Evolutionary conservation across 2,797 vertebrate genomes (phyloP).

Genomic region (Scleropages formosus): DNA sequence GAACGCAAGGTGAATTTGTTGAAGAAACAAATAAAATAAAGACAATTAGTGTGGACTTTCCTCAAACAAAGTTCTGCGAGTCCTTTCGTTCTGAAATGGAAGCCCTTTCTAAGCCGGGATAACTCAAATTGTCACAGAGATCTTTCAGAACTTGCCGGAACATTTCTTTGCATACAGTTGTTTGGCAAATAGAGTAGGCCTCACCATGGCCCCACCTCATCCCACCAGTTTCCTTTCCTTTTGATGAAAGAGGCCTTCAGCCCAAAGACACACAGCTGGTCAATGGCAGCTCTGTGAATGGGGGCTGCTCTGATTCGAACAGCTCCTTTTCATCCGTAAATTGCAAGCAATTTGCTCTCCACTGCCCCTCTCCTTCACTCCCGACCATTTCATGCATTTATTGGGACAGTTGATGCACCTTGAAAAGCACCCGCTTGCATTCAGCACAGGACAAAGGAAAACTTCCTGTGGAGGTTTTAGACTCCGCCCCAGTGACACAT

Average conservation of each 20-base stretch:
- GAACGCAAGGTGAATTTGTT: too few relatives aligned
- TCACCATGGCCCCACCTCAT: constrained; percentile 19
- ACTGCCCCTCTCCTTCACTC: neutral
- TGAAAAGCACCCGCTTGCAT: constrained; percentile 51
- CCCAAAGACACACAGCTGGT: constrained; percentile 56
- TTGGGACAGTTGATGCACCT: constrained; percentile 49
- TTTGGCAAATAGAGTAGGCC: constrained; percentile 19
- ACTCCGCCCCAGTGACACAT: constrained; percentile 41
- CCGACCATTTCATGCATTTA: constrained; percentile 50
- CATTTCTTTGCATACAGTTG: constrained; percentile 48
- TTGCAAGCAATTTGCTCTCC: constrained; percentile 72
- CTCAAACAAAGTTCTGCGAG: constrained; percentile 67
- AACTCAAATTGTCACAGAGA: constrained; percentile 68
- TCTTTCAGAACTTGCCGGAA: constrained; percentile 67
- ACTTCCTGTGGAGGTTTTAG: constrained; percentile 48
- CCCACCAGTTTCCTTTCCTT: constrained; percentile 55
- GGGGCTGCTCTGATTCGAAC: constrained; percentile 66
- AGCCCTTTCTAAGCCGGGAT: constrained; percentile 50
- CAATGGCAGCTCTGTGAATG: constrained; percentile 75
- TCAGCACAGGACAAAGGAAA: constrained; percentile 45
- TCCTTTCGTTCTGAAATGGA: constrained; percentile 31
- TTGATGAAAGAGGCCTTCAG: constrained; percentile 64
- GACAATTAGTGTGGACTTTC: constrained; percentile 20
- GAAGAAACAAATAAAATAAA: too few relatives aligned
- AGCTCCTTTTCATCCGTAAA: constrained; percentile 70